Evolutionary conservation across 1,140 invertebrate genomes (phyloP).

Genomic region (Drosophila watanabei): DNA sequence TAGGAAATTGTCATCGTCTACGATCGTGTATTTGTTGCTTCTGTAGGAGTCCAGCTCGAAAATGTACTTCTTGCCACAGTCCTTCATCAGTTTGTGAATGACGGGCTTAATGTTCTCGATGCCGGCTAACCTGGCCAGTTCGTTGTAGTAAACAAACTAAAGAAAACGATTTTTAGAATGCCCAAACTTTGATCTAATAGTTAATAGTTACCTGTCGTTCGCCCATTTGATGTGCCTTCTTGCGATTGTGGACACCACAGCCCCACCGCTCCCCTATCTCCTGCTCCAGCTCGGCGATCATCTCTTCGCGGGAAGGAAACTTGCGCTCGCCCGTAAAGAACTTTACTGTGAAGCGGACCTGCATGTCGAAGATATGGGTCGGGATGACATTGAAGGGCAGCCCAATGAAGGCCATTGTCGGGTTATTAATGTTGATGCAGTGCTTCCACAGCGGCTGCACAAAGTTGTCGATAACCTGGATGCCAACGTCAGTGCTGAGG

Average conservation of each 20-base stretch:
- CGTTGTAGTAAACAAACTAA: slow-evolving; percentile 90
- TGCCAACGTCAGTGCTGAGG: slow-evolving; percentile 89
- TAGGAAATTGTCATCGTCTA: slow-evolving; percentile 89
- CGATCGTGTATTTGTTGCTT: slow-evolving; percentile 88
- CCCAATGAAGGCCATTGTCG: slow-evolving; percentile 93
- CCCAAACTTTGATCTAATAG: not conserved
- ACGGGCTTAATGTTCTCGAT: slow-evolving; percentile 88
- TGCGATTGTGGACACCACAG: slow-evolving; percentile 87
- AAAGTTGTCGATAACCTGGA: slow-evolving; percentile 91
- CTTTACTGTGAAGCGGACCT: slow-evolving; percentile 91
- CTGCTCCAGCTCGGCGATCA: slow-evolving; percentile 89
- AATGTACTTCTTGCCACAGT: slow-evolving; percentile 89
- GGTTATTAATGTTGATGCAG: slow-evolving; percentile 92
- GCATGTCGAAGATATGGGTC: slow-evolving; percentile 94
- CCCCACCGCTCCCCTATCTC: slow-evolving; percentile 87
- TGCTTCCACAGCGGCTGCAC: slow-evolving; percentile 96
- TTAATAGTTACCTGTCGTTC: slow-evolving; percentile 87
- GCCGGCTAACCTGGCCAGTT: slow-evolving; percentile 88
- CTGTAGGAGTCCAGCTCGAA: slow-evolving; percentile 89
- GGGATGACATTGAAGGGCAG: slow-evolving; percentile 93
- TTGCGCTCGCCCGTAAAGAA: slow-evolving; percentile 88
- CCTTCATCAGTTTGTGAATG: slow-evolving; percentile 90
- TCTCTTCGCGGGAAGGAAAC: slow-evolving; percentile 89
- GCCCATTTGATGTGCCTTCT: slow-evolving; percentile 92
- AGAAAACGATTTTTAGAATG: not conserved